Conservation (phyloP, 2,113 vertebrate genomes). For the Falco punctatus region DNA sequence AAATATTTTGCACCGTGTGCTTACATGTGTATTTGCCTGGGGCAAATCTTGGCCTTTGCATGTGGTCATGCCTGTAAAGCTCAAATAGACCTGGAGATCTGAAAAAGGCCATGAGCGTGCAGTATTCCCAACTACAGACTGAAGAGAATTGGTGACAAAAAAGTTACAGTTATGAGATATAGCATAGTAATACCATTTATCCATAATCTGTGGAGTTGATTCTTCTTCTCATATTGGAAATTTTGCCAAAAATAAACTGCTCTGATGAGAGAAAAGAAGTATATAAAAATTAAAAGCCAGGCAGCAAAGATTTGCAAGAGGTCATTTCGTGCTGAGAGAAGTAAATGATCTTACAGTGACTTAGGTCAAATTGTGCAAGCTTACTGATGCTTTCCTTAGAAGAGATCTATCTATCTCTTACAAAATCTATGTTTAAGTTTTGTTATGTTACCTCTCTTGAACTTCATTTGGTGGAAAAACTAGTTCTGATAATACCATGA, state of each 20-base stretch:
- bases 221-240: not conserved
- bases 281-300: not conserved
- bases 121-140: not conserved
- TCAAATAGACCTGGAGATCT: not conserved
- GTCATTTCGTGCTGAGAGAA: not conserved
- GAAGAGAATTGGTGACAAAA: not conserved
- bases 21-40: not conserved
- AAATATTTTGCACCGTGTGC: not conserved
- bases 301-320: not conserved
- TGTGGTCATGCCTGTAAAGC: not conserved
- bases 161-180: not conserved
- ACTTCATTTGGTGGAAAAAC: not conserved
- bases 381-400: not conserved
- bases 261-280: not conserved
- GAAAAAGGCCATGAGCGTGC: rapidly evolving
- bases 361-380: not conserved
- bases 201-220: not conserved
- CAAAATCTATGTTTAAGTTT: not conserved
- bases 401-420: not conserved
- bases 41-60: not conserved
- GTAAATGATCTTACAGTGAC: not conserved
- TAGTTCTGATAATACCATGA: not conserved
- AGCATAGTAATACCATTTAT: not conserved
- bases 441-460: not conserved
- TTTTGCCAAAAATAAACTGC: not conserved